Evolutionary conservation across 2,797 vertebrate genomes (phyloP), one percentile per base, ranked within the genome.

Genomic region (Labeo calbasu): DNA sequence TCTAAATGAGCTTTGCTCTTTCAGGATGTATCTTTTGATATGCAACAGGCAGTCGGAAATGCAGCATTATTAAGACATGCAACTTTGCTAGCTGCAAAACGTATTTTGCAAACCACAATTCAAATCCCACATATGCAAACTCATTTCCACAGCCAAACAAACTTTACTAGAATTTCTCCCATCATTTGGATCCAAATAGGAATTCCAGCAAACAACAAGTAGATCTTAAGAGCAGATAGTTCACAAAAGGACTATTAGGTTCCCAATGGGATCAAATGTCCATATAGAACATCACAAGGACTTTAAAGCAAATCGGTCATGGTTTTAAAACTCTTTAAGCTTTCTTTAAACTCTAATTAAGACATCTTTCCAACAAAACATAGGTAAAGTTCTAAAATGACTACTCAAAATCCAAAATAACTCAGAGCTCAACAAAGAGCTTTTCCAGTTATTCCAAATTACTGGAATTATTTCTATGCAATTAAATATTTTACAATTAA

Each of bases 181-280:
- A 21, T 5, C 19, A n/a, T 15, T 66, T 46, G 4, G 5, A 61
- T 61, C 53, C 8, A 21, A 28, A 28, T 5, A 23, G 36, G 23
- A 70, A 70, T 17, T 66, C 61, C 61, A 79, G 11, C 36, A 48
- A 81, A 71, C 25, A 70, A 81, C 68, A 72, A 72, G 68, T 28
- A 6, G 53, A 61, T 48, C 25, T 50, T 32, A 65, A 61, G 50
- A 23, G 55, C 48, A 57, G 14, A 55, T 13, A 40, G 10, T 3
- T 71, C 40, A 43, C 40, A 48, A 81, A 50, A 36, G 25, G 28
- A 65, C 40, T 61, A 50, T 32, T 21, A 63, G 43, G 43, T 50
- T 82, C 21, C 1, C 21, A 36, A 7, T 53, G 48, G 48, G 43
- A 82, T 82, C 28, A 12, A n/a, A 53, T 75, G 23, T 53, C 46